Percentiles rank a stretch among this genome's conserved stretches.
Conservation (phyloP, 2,888 invertebrate species). For the Brassicogethes aeneus region DNA sequence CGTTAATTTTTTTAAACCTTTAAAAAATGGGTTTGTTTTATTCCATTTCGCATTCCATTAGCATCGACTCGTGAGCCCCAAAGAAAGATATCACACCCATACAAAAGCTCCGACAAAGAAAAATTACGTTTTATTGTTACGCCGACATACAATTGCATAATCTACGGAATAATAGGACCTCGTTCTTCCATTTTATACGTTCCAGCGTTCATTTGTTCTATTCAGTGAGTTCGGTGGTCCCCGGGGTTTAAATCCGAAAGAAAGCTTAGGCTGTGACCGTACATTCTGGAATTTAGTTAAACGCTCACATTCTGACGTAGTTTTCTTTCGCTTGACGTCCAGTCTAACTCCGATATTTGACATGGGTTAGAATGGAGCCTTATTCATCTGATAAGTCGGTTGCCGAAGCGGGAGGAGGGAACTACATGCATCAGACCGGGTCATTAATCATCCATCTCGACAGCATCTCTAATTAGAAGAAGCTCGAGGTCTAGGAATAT, state of each 20-base stretch:
- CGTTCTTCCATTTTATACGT: constrained; percentile 37
- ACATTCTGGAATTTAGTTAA: not conserved
- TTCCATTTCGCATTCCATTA: constrained; percentile 23
- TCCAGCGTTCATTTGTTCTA: constrained; percentile 37
- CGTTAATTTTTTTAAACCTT: constrained; percentile 11
- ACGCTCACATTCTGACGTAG: not conserved
- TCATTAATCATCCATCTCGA: constrained; percentile 37
- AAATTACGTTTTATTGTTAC: constrained; percentile 36
- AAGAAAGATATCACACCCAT: constrained; percentile 37
- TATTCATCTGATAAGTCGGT: constrained; percentile 25
- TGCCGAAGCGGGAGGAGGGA: constrained; percentile 15
- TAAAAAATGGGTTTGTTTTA: constrained; percentile 13
- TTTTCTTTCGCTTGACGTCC: constrained; percentile 2
- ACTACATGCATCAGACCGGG: constrained; percentile 19
- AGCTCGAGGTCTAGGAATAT: not conserved
- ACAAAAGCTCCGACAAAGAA: constrained; percentile 33
- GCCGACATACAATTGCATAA: constrained; percentile 40
- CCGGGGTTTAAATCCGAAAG: constrained; percentile 18
- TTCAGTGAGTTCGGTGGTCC: constrained; percentile 24
- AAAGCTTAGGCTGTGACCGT: constrained; percentile 3
- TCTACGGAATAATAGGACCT: constrained; percentile 34
- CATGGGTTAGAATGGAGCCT: constrained; percentile 37
- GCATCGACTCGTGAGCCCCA: constrained; percentile 14
- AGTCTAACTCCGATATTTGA: constrained; percentile 25
- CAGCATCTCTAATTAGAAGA: constrained; percentile 39